Evolutionary conservation across 2,888 invertebrate genomes (phyloP).

Genomic region (Endotricha flammealis): DNA sequence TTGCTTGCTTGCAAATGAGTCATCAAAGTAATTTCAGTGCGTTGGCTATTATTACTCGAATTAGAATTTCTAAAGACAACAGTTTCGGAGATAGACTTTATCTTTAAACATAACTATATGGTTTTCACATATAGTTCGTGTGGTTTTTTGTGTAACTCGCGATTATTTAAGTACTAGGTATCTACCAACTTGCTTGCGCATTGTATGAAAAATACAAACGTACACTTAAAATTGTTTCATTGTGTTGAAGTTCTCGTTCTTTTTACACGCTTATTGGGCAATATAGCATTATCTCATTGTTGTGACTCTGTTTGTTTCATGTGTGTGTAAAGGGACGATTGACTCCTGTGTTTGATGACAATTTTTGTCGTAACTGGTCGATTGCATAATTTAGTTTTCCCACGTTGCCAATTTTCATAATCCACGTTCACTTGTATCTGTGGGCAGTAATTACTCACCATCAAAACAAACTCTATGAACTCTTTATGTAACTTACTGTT

Average conservation of each 20-base stretch:
- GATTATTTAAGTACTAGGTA: background rate
- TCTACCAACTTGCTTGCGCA: background rate
- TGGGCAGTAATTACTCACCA: too few relatives aligned
- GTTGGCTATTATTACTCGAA: too few relatives aligned
- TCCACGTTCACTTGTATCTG: too few relatives aligned
- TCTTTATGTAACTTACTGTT: too few relatives aligned
- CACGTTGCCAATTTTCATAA: conserved; percentile 13
- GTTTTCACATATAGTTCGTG: too few relatives aligned
- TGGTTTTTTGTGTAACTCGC: too few relatives aligned
- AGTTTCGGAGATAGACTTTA: too few relatives aligned
- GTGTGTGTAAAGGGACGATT: conserved; percentile 43
- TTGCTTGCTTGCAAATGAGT: too few relatives aligned
- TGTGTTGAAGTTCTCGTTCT: conserved; percentile 35
- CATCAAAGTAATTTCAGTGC: too few relatives aligned
- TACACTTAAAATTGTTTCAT: conserved; percentile 30
- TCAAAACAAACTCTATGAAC: too few relatives aligned
- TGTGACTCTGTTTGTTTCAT: conserved; percentile 37
- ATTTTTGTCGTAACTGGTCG: conserved; percentile 38
- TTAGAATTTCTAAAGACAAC: too few relatives aligned
- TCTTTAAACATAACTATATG: too few relatives aligned
- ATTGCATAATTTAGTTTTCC: conserved; percentile 39
- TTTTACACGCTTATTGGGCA: conserved; percentile 43
- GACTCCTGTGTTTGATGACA: conserved; percentile 40
- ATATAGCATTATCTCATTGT: conserved; percentile 61
- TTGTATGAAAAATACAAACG: conserved; percentile 9